Base-by-base conservation (phyloP, 2,113 vertebrate genomes). In the Oceanites oceanicus region DNA sequence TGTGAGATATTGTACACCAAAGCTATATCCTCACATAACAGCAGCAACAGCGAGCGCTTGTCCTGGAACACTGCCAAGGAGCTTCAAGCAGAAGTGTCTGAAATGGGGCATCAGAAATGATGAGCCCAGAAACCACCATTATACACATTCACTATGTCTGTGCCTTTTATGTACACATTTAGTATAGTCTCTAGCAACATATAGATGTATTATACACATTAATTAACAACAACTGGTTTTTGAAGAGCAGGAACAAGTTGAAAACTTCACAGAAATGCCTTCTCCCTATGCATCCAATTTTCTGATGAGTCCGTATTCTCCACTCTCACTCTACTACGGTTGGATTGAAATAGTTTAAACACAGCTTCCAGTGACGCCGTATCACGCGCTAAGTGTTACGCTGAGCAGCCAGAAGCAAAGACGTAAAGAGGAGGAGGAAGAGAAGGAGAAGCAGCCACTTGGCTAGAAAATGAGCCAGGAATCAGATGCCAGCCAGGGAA, bases 401-500 rank as follows among this genome's bases (percentile, higher is more conserved):
- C 65, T 25, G 62, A 92, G 86, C 92, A 95, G 86, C 30, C 30
- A 0, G 74, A 88, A 96, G 58, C 56, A 67, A 92, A 85, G 68
- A 74, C 30, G 16, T 27, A 80, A 78, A 62, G 82, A 79, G 55
- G 50, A 94, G 74, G 66, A 67, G 19, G 30, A 88, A 61, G 44
- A 76, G 16, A 21, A 71, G 80, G 49, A 93, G 38, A 76, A 87
- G 76, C 73, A 38, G 63, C 27, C 68, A 85, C 86, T 91, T 82
- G 42, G 34, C 73, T 86, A 66, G 63, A 94, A 94, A 90, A 79
- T 11, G 25, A 95, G 77, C 55, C 92, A 83, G 71, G 63, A 93
- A 91, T 88, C 74, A 63, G 93, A 72, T 50, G 56, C 55, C 86
- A 94, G 86, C 34, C 73, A 90, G 59, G 40, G 81, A 97, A 94